A percentile compares a stretch with the other conserved stretches of the same genome.
These are phyloP conservation scores for Drosophila ezoana DNA, from an alignment of 2,888 invertebrate genomes.

Conservation along the genomic window DNA sequence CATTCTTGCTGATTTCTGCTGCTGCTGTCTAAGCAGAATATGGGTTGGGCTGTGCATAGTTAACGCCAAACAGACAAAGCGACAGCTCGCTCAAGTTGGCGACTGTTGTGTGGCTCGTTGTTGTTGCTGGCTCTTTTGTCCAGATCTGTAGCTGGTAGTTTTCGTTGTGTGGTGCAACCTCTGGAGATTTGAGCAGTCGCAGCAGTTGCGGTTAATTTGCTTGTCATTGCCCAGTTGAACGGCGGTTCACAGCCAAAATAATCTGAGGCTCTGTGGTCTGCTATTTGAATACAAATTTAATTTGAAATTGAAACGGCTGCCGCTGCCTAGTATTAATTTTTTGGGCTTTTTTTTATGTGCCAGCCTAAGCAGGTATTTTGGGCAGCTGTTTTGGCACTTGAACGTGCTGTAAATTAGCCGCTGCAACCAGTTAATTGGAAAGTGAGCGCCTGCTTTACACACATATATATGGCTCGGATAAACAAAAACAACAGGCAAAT, in stretches of 20 bases:
- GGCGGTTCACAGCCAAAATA: conserved; percentile 45
- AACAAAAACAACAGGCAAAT: conserved; percentile 1
- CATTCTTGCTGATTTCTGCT: conserved; percentile 11
- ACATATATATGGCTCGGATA: not conserved
- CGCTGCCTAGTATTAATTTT: conserved; percentile 19
- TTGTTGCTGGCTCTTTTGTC: conserved; percentile 62
- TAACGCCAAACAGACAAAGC: conserved; percentile 47
- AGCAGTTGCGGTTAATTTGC: conserved; percentile 79
- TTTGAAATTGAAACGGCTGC: conserved; percentile 71
- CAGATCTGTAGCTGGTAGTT: conserved; percentile 31
- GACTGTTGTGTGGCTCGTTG: conserved; percentile 13
- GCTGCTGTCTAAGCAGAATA: conserved; percentile 60
- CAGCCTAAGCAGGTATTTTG: conserved; percentile 58
- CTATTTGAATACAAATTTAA: conserved; percentile 79
- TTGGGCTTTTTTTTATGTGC: conserved; percentile 4
- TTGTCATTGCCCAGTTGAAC: conserved; percentile 79
- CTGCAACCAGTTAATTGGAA: conserved; percentile 64
- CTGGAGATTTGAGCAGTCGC: conserved; percentile 46
- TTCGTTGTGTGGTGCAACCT: conserved; percentile 68
- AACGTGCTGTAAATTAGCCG: conserved; percentile 75
- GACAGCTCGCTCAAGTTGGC: conserved; percentile 51
- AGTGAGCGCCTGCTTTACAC: conserved; percentile 48
- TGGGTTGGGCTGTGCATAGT: conserved; percentile 69
- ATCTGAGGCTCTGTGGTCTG: conserved; percentile 37
- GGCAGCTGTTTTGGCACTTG: conserved; percentile 72